phyloP scores from a whole-genome alignment of 2,797 vertebrate genomes.

The Ptychadena robeensis region DNA sequence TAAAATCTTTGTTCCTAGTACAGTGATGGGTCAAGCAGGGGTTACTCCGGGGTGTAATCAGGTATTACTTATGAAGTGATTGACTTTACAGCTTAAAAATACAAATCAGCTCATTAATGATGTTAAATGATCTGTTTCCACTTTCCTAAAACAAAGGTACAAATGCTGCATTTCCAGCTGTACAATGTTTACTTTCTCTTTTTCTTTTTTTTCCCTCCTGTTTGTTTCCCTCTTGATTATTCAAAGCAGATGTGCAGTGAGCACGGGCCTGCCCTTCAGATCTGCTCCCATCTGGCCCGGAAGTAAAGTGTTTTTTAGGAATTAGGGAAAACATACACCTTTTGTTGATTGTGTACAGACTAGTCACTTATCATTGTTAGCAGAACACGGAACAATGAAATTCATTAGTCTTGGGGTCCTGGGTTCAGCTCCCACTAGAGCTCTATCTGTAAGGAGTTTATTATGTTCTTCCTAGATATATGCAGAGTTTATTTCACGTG shows the following conservation, averaged over 20 bases:
- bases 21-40: not conserved
- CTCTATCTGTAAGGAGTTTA: not conserved
- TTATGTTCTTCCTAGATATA: not conserved
- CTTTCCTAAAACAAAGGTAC: not conserved
- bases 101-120: constrained; percentile 19
- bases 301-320: not conserved
- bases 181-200: constrained; percentile 1
- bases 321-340: constrained; percentile 34
- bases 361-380: not conserved
- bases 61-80: constrained; percentile 4
- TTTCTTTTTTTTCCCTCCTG: constrained; percentile 50
- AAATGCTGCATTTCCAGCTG: constrained; percentile 59
- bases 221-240: constrained; percentile 56
- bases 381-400: not conserved
- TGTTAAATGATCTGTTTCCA: constrained; percentile 41
- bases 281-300: constrained; percentile 51
- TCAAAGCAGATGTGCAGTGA: constrained; percentile 64
- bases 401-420: no score
- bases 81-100: constrained; percentile 39
- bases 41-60: not conserved
- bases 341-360: not conserved
- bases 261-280: constrained; percentile 41
- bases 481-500: not conserved
- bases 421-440: not conserved
- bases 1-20: not conserved